Conservation (phyloP, 1,140 invertebrate genomes). For the Philotrypesis tridentata region DNA sequence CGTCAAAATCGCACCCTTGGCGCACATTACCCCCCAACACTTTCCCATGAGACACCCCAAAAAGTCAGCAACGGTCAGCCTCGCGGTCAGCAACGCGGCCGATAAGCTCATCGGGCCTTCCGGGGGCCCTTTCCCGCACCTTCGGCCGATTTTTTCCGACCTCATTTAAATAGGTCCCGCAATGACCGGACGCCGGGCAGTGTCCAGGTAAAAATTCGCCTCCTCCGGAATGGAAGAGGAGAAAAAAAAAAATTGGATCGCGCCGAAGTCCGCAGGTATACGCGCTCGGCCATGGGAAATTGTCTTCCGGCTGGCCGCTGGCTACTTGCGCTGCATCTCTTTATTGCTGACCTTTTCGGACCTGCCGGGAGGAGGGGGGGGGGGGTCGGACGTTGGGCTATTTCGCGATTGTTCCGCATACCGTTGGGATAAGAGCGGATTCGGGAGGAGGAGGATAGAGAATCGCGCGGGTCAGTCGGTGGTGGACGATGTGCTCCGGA, state of each 20-base stretch:
- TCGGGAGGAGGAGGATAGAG: not conserved
- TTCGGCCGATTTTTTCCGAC: conserved; percentile 65
- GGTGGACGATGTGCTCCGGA: not conserved
- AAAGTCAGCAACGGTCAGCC: conserved; percentile 52
- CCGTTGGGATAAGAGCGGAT: not conserved
- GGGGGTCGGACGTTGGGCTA: not conserved
- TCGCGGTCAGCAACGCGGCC: conserved; percentile 26
- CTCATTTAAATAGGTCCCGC: conserved; percentile 67
- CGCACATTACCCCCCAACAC: conserved; percentile 10
- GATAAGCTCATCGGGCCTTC: conserved; percentile 35
- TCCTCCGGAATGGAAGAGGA: too few species aligned
- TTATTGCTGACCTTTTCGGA: conserved; percentile 10
- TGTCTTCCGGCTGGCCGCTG: conserved; percentile 53
- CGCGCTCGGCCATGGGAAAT: conserved; percentile 64
- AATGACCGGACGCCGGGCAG: conserved; percentile 56
- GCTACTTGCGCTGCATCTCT: conserved; percentile 46
- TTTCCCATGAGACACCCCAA: conserved; percentile 44
- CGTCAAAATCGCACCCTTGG: not conserved
- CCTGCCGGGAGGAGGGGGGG: not conserved
- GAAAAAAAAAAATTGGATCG: conserved; percentile 49
- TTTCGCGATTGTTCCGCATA: conserved; percentile 30
- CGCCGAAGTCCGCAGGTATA: conserved; percentile 58
- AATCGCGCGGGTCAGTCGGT: not conserved
- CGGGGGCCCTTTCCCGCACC: conserved; percentile 58
- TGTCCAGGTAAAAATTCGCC: conserved; percentile 63